Percentiles rank a stretch among this genome's conserved stretches.
Evolutionary conservation across 2,113 vertebrate genomes (phyloP).

Genomic region (Hucho hucho): DNA sequence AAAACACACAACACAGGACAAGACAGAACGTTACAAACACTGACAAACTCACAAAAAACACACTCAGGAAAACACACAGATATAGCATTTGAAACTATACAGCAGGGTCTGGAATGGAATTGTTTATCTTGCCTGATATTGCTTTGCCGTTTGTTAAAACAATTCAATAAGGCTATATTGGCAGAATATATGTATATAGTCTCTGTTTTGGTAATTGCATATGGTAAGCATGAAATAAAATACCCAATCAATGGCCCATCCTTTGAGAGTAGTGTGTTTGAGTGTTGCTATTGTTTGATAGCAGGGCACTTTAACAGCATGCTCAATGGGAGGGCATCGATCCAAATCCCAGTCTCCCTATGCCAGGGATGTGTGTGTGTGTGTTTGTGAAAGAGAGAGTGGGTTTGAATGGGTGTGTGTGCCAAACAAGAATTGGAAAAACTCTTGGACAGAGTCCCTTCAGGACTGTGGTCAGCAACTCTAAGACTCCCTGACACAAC

Average conservation of each 20-base stretch:
- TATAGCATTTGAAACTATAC: background rate
- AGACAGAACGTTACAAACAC: background rate
- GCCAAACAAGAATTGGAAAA: slow-evolving; percentile 22
- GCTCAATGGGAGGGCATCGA: slow-evolving; percentile 44
- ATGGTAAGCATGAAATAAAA: slow-evolving; percentile 40
- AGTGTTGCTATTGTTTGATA: slow-evolving; percentile 50
- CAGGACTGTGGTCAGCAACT: slow-evolving; percentile 45
- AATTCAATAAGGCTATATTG: slow-evolving; percentile 31
- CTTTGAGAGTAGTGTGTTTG: slow-evolving; percentile 17
- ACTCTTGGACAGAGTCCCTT: slow-evolving; percentile 41
- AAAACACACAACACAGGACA: slow-evolving; percentile 25
- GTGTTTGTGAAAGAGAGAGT: no score
- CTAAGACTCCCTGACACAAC: slow-evolving; percentile 44
- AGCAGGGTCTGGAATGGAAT: no score
- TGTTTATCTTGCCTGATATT: background rate
- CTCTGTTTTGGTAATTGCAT: slow-evolving; percentile 54
- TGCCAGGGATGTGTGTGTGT: slow-evolving; percentile 4
- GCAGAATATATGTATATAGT: slow-evolving; percentile 32
- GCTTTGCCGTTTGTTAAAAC: background rate
- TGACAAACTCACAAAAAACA: background rate
- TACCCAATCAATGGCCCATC: slow-evolving; percentile 39
- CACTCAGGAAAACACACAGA: background rate
- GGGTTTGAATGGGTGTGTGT: background rate
- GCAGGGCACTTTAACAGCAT: slow-evolving; percentile 45
- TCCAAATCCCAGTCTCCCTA: slow-evolving; percentile 21